These are phyloP conservation scores for Sebastes kiyomatsui DNA, from an alignment of 2,797 vertebrate genomes.

Conservation along the genomic window DNA sequence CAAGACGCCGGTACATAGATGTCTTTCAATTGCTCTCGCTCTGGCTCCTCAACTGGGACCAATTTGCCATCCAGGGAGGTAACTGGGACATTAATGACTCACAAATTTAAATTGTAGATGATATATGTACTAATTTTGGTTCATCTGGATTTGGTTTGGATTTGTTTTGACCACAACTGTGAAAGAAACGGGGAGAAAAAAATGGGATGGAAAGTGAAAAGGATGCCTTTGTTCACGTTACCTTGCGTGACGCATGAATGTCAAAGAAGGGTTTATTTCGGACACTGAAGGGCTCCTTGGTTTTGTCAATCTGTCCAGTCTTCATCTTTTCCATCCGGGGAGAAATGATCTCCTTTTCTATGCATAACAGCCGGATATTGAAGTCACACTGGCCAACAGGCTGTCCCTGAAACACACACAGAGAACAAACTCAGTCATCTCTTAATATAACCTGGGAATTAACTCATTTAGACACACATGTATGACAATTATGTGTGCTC, in stretches of 20 bases:
- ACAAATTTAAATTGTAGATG: not conserved
- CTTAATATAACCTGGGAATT: not conserved
- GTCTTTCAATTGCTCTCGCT: constrained; percentile 2
- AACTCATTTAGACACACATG: not conserved
- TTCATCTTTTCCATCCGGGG: constrained; percentile 97
- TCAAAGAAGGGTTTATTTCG: constrained; percentile 97
- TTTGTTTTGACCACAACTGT: not conserved
- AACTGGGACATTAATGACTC: not conserved
- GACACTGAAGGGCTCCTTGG: constrained; percentile 95
- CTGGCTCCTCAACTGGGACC: not conserved
- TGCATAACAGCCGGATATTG: constrained; percentile 91
- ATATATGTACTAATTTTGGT: not conserved
- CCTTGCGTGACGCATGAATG: constrained; percentile 92
- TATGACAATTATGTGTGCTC: not conserved
- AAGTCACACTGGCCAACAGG: constrained; percentile 98
- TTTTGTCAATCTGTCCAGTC: constrained; percentile 94
- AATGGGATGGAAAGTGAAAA: not conserved
- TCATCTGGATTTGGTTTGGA: not conserved
- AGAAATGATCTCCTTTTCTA: constrained; percentile 96
- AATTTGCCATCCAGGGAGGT: constrained; percentile 5
- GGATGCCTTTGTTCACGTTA: constrained; percentile 62
- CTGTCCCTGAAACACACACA: constrained; percentile 86
- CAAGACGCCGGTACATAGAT: not conserved
- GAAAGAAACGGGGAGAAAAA: not conserved
- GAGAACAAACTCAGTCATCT: not conserved